phyloP scores from a whole-genome alignment of 2,888 invertebrate genomes.

The Coecobrya sp. region DNA sequence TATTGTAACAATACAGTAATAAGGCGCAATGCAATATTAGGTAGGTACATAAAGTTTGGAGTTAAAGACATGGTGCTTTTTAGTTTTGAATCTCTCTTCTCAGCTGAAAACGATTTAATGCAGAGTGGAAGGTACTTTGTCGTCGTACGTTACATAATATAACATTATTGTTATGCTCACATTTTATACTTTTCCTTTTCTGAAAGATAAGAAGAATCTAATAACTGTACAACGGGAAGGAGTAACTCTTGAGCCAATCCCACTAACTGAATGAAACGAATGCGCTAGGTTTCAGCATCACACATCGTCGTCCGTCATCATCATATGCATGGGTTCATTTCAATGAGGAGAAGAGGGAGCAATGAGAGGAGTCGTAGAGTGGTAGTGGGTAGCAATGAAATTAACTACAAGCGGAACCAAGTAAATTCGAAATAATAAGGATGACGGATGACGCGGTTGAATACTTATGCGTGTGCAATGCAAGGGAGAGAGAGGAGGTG shows the following conservation, averaged over 20 bases:
- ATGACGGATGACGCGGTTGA: constrained; percentile 9
- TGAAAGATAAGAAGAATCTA: not conserved
- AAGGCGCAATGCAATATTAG: not conserved
- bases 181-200: constrained; percentile 51
- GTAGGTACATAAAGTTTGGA: not conserved
- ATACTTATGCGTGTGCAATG: not conserved
- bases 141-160: not conserved
- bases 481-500: no score
- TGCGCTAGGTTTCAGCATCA: not conserved
- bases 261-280: not conserved
- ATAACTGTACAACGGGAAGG: not conserved
- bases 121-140: not conserved
- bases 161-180: constrained; percentile 18
- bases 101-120: not conserved
- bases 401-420: not conserved
- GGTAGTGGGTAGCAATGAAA: not conserved
- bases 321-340: constrained; percentile 69
- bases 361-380: no score
- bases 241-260: constrained; percentile 30
- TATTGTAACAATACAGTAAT: constrained; percentile 15
- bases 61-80: constrained; percentile 5
- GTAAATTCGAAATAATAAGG: constrained; percentile 23
- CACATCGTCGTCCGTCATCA: constrained; percentile 36
- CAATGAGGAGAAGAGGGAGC: constrained; percentile 49
- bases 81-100: constrained; percentile 43